These are phyloP conservation scores for Choristoneura rosaceana DNA, from an alignment of 2,888 invertebrate species.

Conservation along the genomic window DNA sequence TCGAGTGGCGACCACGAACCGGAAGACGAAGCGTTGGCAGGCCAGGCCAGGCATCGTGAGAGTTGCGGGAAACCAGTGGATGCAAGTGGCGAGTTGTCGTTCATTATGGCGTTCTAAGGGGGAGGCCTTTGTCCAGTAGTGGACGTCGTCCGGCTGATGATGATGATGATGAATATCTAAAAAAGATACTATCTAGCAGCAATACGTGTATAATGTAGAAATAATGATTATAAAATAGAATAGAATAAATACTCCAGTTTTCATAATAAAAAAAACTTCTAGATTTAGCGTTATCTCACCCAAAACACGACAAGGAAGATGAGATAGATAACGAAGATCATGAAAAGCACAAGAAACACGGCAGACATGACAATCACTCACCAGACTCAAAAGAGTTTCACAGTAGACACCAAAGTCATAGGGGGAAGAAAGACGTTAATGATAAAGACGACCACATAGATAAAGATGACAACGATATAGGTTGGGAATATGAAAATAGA, in stretches of 20 bases:
- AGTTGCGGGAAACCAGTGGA: too few relatives aligned
- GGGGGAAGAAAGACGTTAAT: not conserved
- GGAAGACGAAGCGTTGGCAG: too few relatives aligned
- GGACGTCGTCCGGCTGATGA: too few relatives aligned
- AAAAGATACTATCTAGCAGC: too few relatives aligned
- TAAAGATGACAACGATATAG: slow-evolving; percentile 68
- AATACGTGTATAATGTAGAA: not conserved
- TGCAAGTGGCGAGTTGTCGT: too few relatives aligned
- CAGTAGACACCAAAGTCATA: not conserved
- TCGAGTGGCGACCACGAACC: too few relatives aligned
- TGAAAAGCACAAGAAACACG: slow-evolving; percentile 8
- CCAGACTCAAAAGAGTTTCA: not conserved
- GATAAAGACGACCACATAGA: slow-evolving; percentile 46
- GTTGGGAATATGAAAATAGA: slow-evolving; percentile 74
- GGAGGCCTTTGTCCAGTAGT: too few relatives aligned
- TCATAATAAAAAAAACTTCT: not conserved
- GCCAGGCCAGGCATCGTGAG: too few relatives aligned
- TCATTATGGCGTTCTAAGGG: too few relatives aligned
- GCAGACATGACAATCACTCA: not conserved
- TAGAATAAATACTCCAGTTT: not conserved
- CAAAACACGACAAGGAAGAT: slow-evolving; percentile 10
- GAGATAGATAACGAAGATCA: slow-evolving; percentile 9
- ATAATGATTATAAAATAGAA: not conserved
- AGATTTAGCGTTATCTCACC: slow-evolving; percentile 2
- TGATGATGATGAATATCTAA: too few relatives aligned